Evolutionary conservation across 2,113 vertebrate species (phyloP).

Genomic region (Vombatus ursinus): DNA sequence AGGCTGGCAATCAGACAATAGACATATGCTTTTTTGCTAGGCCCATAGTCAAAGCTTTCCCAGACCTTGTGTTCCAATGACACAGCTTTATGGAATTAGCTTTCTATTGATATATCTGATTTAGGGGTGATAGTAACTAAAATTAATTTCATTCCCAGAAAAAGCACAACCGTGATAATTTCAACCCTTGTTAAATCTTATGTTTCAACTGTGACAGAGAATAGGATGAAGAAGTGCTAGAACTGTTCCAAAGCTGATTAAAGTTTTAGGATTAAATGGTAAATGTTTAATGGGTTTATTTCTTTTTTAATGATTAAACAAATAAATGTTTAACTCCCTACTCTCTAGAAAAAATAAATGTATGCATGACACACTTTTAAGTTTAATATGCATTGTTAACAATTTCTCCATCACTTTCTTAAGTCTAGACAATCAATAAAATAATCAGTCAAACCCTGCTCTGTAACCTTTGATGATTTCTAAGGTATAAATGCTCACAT

Average conservation of each 20-base stretch:
- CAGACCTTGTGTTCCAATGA: not conserved
- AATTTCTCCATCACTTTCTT: not conserved
- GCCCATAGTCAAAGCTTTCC: not conserved
- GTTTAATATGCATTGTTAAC: not conserved
- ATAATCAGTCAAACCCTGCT: not conserved
- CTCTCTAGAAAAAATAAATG: not conserved
- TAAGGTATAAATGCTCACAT: not conserved
- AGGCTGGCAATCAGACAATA: not conserved
- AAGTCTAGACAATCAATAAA: not conserved
- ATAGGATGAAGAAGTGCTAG: not conserved
- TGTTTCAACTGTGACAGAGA: conserved; percentile 31
- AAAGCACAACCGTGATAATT: not conserved
- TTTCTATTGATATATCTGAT: not conserved
- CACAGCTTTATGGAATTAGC: conserved; percentile 16
- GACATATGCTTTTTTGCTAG: not conserved
- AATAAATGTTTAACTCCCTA: not conserved
- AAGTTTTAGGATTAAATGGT: not conserved
- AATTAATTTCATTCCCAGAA: conserved; percentile 29
- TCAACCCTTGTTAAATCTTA: not conserved
- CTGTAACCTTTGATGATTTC: not conserved
- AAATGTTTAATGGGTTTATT: not conserved
- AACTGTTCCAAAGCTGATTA: not conserved
- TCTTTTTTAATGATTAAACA: not conserved
- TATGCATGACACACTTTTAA: not conserved
- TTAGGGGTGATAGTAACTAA: conserved; percentile 39